Base-by-base conservation (phyloP, 2,797 vertebrate species). In the Pygocentrus nattereri region DNA sequence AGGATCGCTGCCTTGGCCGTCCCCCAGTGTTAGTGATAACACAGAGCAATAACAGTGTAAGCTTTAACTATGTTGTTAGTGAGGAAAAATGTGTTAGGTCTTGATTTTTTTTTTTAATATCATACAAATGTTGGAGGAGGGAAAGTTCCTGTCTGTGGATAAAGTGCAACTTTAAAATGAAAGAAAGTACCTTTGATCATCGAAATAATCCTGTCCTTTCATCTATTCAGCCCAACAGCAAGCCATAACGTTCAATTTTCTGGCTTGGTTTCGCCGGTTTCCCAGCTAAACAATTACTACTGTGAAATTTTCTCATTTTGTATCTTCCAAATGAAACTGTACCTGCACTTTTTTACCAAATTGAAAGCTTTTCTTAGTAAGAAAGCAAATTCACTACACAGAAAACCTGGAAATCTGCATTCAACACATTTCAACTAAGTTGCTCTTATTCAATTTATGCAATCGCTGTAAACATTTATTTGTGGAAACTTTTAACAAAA, bases 201-300 rank as follows among this genome's bases (percentile, higher is more conserved):
- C 38, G 77, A 81, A 88, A 84, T 62, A 86, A 84, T 52, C 58
- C 76, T 54, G 38, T 70, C 61, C 84, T 87, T 87, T 87, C 78
- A 87, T 86, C 79, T 85, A 19, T 16, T 31, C 38, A 73, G 54
- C 69, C 80, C 50, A 59, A 47, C 47, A 71, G 44, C 68, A 80
- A 80, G 71, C 30, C 54, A 54, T 79, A 41, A 76, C 80, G 49
- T 82, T 78, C 30, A 62, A 74, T 82, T 82, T 76, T 59, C 76
- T 71, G 38, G 30, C 62, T 76, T 54, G 10, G 49, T 34, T 34
- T 56, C 15, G 1, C 54, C 56, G 31, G 31, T 54, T 70, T 50
- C 44, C 41, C 71, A 65, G 56, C 65, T 52, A 38, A 84, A 70
- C 78, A 59, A 27, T n/a, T 47, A 80, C 54, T 44, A 30, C 59